Base-by-base conservation (phyloP, 2,113 vertebrate genomes). In the Sorex fumeus region DNA sequence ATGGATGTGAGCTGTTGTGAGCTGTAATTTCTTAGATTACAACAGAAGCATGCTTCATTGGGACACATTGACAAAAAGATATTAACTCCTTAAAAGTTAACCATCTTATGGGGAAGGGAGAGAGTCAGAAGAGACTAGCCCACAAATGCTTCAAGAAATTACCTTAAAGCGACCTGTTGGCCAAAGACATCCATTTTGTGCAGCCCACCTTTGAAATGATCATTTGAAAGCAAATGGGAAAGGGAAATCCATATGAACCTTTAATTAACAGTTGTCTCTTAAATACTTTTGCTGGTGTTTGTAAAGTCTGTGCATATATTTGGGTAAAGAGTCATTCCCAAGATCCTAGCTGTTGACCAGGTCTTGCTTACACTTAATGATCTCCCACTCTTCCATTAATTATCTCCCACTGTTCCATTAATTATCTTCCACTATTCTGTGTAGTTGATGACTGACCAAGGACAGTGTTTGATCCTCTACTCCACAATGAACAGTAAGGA, bases 261-360 rank as follows among this genome's bases (percentile, higher is more conserved):
- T 85, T 70, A 76, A 67, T 85, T 70, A 76, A 67, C 90, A 77
- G n/a, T 92, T 88, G 86, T 85, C 97, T 92, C 95, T 94, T 84
- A 72, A 91, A 30, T 88, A 84, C 69, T 91, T 96, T 96, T 94
- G 91, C 23, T 21, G 23, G 10, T 60, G 53, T 71, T 89, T 95
- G 67, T 94, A 88, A 94, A 97, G 77, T 94, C 94, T 96, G 79
- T 96, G 96, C 91, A 94, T 95, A 91, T 96, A 94, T 94, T 84
- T 97, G 96, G 95, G 75, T 93, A 96, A 97, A 96, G 94, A 95
- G 83, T 75, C 95, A 15, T 95, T 96, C 91, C 87, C 72, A 94
- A 70, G 62, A n/a, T 95, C 82, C 77, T 93, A 53, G 81, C 93
- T 95, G 32, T 93, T 97, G 92, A 45, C 91, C 95, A 80, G 13